These are phyloP conservation scores for Pachyramphus minor DNA, from an alignment of 2,113 vertebrate species.

Conservation along the genomic window DNA sequence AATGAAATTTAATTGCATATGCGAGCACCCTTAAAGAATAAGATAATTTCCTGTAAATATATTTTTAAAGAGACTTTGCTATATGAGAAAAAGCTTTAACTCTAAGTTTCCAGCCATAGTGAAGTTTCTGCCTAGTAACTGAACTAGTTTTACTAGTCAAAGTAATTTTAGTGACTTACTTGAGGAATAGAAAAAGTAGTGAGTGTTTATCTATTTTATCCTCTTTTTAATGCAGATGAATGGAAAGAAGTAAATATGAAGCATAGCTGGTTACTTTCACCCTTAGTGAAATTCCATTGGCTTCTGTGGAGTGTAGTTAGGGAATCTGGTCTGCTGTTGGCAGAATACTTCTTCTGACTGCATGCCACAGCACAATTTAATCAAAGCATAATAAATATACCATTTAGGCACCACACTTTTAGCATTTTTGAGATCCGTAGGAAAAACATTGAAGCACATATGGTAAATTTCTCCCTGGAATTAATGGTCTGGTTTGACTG, in stretches of 20 bases:
- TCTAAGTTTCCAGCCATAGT: not conserved
- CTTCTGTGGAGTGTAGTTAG: not conserved
- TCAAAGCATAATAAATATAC: constrained; percentile 11
- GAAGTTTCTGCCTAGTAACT: not conserved
- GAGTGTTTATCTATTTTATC: not conserved
- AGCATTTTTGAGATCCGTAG: constrained; percentile 16
- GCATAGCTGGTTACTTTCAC: not conserved
- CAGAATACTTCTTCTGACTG: not conserved
- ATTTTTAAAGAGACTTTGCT: not conserved
- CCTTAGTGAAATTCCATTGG: not conserved
- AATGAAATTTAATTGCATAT: not conserved
- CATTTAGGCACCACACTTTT: constrained; percentile 1
- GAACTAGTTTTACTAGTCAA: not conserved
- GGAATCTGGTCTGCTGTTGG: not conserved
- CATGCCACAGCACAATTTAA: constrained; percentile 22
- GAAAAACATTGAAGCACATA: not conserved
- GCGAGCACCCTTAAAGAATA: not conserved
- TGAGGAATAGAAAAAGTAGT: not conserved
- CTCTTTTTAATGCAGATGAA: not conserved
- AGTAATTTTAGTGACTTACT: not conserved
- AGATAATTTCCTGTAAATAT: not conserved
- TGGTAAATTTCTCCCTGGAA: constrained; percentile 12
- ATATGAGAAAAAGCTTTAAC: not conserved
- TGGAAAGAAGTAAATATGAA: not conserved
- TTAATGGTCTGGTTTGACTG: constrained; percentile 17